These are phyloP conservation scores for Anguilla japonica DNA, from an alignment of 2,113 vertebrate species.

Conservation along the genomic window DNA sequence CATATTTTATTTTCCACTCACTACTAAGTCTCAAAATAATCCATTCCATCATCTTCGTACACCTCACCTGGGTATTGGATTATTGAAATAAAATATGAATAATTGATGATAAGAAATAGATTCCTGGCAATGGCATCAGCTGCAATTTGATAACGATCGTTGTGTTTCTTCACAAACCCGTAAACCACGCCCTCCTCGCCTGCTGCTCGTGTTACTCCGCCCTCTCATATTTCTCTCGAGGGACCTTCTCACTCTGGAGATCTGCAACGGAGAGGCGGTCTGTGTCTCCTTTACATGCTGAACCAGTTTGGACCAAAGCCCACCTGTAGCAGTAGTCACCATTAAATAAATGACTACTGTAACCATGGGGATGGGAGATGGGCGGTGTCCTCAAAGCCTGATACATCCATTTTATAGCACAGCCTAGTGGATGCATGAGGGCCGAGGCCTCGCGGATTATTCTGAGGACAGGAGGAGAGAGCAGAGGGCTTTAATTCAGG, in stretches of 20 bases:
- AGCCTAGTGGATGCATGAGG: conserved; percentile 50
- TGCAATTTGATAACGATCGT: conserved; percentile 97
- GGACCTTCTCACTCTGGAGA: conserved; percentile 34
- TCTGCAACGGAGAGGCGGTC: conserved; percentile 30
- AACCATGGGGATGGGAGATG: conserved; percentile 62
- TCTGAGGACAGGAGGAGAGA: neutral
- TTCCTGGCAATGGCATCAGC: conserved; percentile 90
- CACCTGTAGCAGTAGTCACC: conserved; percentile 46
- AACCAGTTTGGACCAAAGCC: conserved; percentile 37
- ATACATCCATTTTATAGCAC: conserved; percentile 65
- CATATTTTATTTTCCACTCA: conserved; percentile 43
- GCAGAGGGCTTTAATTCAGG: neutral
- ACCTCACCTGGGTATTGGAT: conserved; percentile 99
- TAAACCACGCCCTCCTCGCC: neutral
- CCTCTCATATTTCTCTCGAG: conserved; percentile 73
- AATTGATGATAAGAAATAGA: conserved; percentile 97
- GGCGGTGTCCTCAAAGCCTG: conserved; percentile 53
- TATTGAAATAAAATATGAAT: conserved; percentile 98
- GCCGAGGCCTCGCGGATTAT: neutral
- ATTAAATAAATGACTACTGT: conserved; percentile 64
- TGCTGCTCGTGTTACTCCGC: conserved; percentile 71
- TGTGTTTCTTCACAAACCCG: conserved; percentile 69
- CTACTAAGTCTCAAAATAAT: conserved; percentile 90
- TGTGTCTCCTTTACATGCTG: conserved; percentile 40
- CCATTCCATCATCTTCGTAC: conserved; percentile 76